A percentile compares a stretch with the other conserved stretches of the same genome.
phyloP scores from a whole-genome alignment of 1,140 invertebrate genomes.

The Mya arenaria region DNA sequence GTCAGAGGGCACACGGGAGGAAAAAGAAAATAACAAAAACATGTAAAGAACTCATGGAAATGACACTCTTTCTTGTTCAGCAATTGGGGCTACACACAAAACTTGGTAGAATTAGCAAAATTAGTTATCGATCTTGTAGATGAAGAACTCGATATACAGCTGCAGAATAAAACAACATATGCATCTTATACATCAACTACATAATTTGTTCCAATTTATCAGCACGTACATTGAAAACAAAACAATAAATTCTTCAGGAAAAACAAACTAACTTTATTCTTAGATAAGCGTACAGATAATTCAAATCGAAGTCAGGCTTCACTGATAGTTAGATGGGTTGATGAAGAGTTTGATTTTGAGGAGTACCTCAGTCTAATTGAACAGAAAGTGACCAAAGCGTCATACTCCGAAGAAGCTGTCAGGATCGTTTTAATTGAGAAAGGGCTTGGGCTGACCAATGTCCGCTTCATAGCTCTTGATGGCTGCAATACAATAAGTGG shows the following conservation, averaged over 20 bases:
- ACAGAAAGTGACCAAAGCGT: not conserved
- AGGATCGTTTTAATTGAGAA: not conserved
- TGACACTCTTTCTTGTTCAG: not conserved
- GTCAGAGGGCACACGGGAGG: not conserved
- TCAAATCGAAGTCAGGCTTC: constrained; percentile 16
- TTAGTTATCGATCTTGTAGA: not conserved
- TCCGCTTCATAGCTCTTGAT: constrained; percentile 43
- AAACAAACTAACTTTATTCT: constrained; percentile 21
- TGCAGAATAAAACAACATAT: not conserved
- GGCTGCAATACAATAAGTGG: constrained; percentile 50
- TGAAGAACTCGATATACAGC: not conserved
- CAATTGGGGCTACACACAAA: constrained; percentile 17
- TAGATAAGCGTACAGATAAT: constrained; percentile 7
- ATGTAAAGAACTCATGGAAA: constrained; percentile 42
- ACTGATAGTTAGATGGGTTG: constrained; percentile 16
- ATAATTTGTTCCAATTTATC: not conserved
- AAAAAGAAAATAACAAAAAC: constrained; percentile 26
- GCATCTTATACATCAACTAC: not conserved
- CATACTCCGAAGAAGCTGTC: not conserved
- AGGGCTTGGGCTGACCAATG: not conserved
- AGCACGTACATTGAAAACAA: constrained; percentile 16
- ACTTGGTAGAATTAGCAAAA: constrained; percentile 3
- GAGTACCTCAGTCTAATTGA: not conserved
- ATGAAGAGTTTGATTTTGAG: not conserved
- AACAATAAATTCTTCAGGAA: not conserved